Evolutionary conservation across 2,113 vertebrate genomes (phyloP).

Genomic region (Chamaetylas fuelleborni): DNA sequence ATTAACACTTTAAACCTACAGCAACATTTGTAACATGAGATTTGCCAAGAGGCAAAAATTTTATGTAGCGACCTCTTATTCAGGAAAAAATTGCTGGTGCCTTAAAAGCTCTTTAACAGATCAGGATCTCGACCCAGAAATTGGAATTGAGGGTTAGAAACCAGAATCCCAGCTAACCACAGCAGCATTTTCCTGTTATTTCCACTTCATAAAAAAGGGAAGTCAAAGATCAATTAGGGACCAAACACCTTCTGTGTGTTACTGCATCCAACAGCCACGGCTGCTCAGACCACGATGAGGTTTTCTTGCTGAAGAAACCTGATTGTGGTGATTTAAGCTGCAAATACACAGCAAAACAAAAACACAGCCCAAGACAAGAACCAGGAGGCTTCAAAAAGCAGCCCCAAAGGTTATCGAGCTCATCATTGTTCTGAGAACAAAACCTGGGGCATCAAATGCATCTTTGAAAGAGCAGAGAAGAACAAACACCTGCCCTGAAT

Average conservation of each 20-base stretch:
- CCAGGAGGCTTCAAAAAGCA: neutral
- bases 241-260: neutral
- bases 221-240: neutral
- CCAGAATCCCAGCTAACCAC: neutral
- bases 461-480: neutral
- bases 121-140: neutral
- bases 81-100: neutral
- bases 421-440: neutral
- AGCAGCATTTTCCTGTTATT: neutral
- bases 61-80: neutral
- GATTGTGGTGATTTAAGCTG: rapidly evolving
- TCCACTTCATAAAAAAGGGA: neutral
- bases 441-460: neutral
- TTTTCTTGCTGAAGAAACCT: neutral
- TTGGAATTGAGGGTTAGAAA: neutral
- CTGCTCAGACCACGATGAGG: neutral
- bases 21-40: neutral
- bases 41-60: conserved; percentile 1
- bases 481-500: neutral
- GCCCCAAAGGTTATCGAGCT: neutral
- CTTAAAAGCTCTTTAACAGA: neutral
- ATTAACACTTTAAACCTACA: conserved; percentile 54
- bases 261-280: neutral
- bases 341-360: neutral
- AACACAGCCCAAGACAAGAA: neutral